Evolutionary conservation across 2,113 vertebrate species (phyloP), one percentile per base, ranked within the genome.

Genomic region (Stigmatopora nigra): DNA sequence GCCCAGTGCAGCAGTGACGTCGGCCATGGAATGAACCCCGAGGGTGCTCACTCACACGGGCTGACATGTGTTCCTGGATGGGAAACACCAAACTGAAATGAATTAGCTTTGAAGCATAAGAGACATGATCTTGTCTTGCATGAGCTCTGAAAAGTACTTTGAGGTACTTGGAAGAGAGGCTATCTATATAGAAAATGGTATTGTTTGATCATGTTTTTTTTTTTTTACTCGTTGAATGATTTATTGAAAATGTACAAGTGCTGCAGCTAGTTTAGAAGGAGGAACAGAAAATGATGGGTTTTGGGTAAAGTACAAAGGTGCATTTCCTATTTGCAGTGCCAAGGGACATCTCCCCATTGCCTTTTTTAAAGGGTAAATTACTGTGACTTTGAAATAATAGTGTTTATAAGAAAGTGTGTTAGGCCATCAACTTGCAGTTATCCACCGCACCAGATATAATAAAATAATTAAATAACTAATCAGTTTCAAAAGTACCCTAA

Each of bases 41-140:
- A 61, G 78, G 75, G 70, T 65, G 47, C 22, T 44, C 68, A 35
- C 46, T 60, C 74, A 67, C 56, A 64, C 75, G 16, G 46, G 49
- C 45, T 68, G 75, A 76, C 75, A 49, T 71, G 56, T 68, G n/a
- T 14, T 68, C 31, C 51, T 5, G 58, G 62, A n/a, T 15, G 11
- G 5, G 49, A 64, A 55, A 59, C 58, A n/a, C 6, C 47, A 45
- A 14, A 17, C 45, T 36, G 20, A 68, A 60, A 65, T 9, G 1
- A 67, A 64, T 20, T 7, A 13, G 9, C 19, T 36, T n/a, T 48
- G 70, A 76, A 49, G 67, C 48, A 61, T 1, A 12, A 45, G n/a
- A 15, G 38, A 45, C 35, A 10, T 13, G 36, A 60, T 10, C 17
- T n/a, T 45, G 41, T 61, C 19, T 6, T 22, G 22, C 12, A 5